Conservation (phyloP, 2,888 invertebrate species). For the Brachynemurus nebulosus region DNA sequence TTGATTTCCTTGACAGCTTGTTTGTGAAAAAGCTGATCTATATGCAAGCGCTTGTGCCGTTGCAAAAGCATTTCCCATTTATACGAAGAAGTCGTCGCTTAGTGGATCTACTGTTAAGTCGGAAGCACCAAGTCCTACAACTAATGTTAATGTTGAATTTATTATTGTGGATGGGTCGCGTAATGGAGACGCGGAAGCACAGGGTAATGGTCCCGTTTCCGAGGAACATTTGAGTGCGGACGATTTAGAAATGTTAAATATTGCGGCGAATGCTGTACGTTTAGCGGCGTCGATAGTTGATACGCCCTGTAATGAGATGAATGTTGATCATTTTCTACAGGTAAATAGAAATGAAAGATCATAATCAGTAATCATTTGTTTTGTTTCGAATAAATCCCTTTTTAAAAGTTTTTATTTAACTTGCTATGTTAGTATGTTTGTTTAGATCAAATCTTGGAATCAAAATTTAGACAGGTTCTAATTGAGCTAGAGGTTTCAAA, state of each 20-base stretch:
- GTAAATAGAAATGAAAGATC: too few species aligned
- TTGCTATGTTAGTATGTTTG: too few species aligned
- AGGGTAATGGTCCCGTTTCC: constrained; percentile 19
- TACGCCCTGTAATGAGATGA: constrained; percentile 73
- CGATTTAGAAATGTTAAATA: constrained; percentile 41
- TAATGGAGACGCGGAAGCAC: constrained; percentile 18
- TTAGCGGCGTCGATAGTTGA: constrained; percentile 72
- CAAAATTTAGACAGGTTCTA: too few species aligned
- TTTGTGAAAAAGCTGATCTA: constrained; percentile 63
- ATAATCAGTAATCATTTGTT: too few species aligned
- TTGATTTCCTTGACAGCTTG: constrained; percentile 37
- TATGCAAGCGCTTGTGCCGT: constrained; percentile 70
- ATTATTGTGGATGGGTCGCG: constrained; percentile 27
- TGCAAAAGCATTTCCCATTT: constrained; percentile 67
- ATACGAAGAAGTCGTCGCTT: constrained; percentile 38
- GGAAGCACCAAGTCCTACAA: constrained; percentile 19
- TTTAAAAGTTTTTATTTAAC: too few species aligned
- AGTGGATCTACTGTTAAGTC: constrained; percentile 22
- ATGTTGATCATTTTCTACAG: constrained; percentile 63
- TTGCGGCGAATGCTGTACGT: constrained; percentile 48
- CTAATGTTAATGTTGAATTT: constrained; percentile 40
- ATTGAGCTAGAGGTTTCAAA: too few species aligned
- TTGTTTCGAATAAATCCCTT: too few species aligned
- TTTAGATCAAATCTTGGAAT: too few species aligned
- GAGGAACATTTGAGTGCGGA: constrained; percentile 32